Percentiles rank a stretch among this genome's conserved stretches.
phyloP scores from a whole-genome alignment of 2,113 vertebrate genomes.

The Crotalus viridis region DNA sequence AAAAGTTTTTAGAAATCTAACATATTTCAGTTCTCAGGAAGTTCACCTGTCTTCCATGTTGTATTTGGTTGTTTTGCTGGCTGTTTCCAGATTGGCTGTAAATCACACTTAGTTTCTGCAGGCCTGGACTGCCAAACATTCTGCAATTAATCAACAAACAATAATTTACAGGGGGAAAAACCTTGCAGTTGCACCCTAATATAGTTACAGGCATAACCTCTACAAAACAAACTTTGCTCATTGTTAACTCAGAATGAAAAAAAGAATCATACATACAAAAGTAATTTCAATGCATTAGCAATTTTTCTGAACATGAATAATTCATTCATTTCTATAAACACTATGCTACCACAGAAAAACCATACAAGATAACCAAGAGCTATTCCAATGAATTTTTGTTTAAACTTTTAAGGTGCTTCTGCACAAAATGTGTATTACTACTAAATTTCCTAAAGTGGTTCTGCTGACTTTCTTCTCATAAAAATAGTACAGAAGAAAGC shows the following conservation, averaged over 20 bases:
- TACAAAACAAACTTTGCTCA: not conserved
- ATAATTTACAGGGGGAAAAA: not conserved
- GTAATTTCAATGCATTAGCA: not conserved
- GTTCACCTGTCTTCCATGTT: slow-evolving; percentile 34
- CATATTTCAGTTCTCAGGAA: not conserved
- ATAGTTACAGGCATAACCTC: not conserved
- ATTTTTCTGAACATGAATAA: not conserved
- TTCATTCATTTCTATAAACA: not conserved
- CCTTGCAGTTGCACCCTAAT: not conserved
- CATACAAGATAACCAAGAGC: not conserved
- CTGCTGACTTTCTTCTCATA: not conserved
- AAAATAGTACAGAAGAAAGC: not conserved
- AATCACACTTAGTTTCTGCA: not conserved
- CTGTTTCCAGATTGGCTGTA: not conserved
- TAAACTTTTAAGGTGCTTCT: not conserved
- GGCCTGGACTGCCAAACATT: slow-evolving; percentile 6
- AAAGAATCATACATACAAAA: not conserved
- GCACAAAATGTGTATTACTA: not conserved
- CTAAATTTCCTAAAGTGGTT: not conserved
- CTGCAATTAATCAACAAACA: slow-evolving; percentile 21
- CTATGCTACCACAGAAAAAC: not conserved
- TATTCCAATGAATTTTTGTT: not conserved
- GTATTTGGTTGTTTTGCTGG: not conserved
- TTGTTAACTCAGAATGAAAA: not conserved
- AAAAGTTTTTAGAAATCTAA: not conserved